These are phyloP conservation scores for Xenopus petersii DNA, from an alignment of 2,797 vertebrate species.

Conservation along the genomic window DNA sequence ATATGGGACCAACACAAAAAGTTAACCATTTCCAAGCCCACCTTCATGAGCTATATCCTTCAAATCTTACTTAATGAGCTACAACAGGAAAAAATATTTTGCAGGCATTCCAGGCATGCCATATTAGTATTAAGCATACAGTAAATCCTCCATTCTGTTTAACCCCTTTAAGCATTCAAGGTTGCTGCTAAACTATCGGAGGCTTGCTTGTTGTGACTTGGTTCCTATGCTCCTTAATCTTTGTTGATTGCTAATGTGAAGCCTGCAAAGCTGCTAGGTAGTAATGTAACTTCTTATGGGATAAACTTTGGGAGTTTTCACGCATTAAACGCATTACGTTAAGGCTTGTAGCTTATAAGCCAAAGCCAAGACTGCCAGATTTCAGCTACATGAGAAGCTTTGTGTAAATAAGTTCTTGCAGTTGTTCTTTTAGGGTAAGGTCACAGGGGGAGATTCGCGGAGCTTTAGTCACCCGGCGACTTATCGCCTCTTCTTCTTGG, in stretches of 20 bases:
- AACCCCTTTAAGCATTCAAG: neutral
- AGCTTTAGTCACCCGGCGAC: too few species aligned
- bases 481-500: too few species aligned
- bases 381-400: slow-evolving; percentile 34
- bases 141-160: neutral
- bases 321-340: slow-evolving; percentile 54
- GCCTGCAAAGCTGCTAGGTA: slow-evolving; percentile 36
- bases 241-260: slow-evolving; percentile 34
- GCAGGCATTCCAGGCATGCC: neutral
- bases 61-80: neutral
- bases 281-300: slow-evolving; percentile 55
- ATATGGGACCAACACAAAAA: neutral
- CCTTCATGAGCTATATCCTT: neutral
- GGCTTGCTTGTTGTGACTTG: slow-evolving; percentile 18
- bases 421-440: neutral
- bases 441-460: too few species aligned
- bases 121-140: neutral
- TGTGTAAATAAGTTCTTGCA: too few species aligned
- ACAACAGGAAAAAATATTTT: too few species aligned
- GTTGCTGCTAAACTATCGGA: neutral
- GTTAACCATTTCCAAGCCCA: neutral
- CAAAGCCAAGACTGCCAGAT: slow-evolving; percentile 53
- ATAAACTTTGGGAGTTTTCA: slow-evolving; percentile 69
- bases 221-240: slow-evolving; percentile 31
- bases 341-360: slow-evolving; percentile 57